Percentiles rank a stretch among this genome's conserved stretches.
Conservation (phyloP, 2,797 vertebrate genomes). For the Falco rusticolus region DNA sequence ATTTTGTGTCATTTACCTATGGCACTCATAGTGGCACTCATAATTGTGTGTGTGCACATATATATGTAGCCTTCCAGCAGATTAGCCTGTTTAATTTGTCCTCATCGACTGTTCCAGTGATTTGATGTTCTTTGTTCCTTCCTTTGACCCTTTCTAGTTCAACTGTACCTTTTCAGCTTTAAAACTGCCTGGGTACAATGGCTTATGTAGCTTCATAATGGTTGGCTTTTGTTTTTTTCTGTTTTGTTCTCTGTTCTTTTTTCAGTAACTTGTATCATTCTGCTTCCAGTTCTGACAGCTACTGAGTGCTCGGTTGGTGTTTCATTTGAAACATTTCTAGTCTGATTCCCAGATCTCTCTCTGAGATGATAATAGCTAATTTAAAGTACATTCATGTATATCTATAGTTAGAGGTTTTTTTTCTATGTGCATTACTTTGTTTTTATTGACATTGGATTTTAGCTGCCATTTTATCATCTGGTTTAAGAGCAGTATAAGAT, state of each 20-base stretch:
- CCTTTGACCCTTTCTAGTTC: neutral
- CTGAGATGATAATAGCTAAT: constrained; percentile 14
- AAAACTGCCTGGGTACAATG: neutral
- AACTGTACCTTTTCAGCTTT: neutral
- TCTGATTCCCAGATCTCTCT: constrained; percentile 9
- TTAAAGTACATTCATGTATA: neutral
- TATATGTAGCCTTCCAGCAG: neutral
- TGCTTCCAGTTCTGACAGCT: neutral
- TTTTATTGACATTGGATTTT: constrained; percentile 28
- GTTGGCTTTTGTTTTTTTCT: neutral
- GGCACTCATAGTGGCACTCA: neutral
- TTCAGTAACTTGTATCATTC: constrained; percentile 3
- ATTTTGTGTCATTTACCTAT: neutral
- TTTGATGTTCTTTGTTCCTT: neutral
- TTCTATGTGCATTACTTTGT: neutral
- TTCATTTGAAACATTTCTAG: constrained; percentile 29
- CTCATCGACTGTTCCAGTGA: neutral
- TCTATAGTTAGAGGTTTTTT: neutral
- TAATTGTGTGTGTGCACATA: neutral
- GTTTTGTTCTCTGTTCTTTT: constrained; percentile 30
- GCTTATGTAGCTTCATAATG: neutral
- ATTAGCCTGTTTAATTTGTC: neutral
- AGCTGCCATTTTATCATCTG: neutral
- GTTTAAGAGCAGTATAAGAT: neutral
- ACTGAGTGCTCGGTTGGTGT: neutral